Percentiles rank a stretch among this genome's conserved stretches.
phyloP scores from a whole-genome alignment of 2,797 vertebrate species.

The Crenichthys baileyi region DNA sequence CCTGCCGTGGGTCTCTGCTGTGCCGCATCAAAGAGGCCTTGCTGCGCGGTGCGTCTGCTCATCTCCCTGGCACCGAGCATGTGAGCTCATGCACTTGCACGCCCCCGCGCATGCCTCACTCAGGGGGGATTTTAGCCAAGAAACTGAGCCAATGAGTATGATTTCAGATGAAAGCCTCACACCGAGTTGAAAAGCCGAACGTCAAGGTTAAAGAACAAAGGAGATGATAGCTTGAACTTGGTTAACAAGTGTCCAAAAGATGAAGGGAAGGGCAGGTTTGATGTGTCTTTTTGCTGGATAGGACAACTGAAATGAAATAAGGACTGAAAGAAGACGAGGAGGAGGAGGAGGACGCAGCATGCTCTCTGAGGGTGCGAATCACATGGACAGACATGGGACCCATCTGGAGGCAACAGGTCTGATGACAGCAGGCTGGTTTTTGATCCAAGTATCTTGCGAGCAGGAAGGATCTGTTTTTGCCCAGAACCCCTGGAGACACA shows the following conservation, averaged over 20 bases:
- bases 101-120: conserved; percentile 12
- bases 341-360: conserved; percentile 28
- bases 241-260: conserved; percentile 35
- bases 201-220: conserved; percentile 73
- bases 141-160: conserved; percentile 50
- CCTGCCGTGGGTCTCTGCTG: conserved; percentile 58
- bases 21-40: conserved; percentile 68
- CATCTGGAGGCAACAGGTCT: conserved; percentile 83
- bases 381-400: conserved; percentile 56
- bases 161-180: conserved; percentile 60
- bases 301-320: conserved; percentile 40
- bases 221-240: conserved; percentile 40
- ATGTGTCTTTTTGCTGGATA: conserved; percentile 20
- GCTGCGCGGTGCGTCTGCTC: conserved; percentile 72
- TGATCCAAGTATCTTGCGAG: conserved; percentile 60
- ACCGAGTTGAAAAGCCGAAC: conserved; percentile 49
- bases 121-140: conserved; percentile 57
- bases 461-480: conserved; percentile 43
- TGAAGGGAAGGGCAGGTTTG: conserved; percentile 52
- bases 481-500: conserved; percentile 53
- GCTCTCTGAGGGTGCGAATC: conserved; percentile 42
- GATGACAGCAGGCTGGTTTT: conserved; percentile 71
- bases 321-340: conserved; percentile 32
- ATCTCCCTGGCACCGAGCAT: conserved; percentile 46
- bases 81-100: conserved; percentile 29